A percentile compares a stretch with the other conserved stretches of the same genome.
These are phyloP conservation scores for Gasterosteus aculeatus DNA, from an alignment of 2,113 vertebrate species.

Conservation along the genomic window DNA sequence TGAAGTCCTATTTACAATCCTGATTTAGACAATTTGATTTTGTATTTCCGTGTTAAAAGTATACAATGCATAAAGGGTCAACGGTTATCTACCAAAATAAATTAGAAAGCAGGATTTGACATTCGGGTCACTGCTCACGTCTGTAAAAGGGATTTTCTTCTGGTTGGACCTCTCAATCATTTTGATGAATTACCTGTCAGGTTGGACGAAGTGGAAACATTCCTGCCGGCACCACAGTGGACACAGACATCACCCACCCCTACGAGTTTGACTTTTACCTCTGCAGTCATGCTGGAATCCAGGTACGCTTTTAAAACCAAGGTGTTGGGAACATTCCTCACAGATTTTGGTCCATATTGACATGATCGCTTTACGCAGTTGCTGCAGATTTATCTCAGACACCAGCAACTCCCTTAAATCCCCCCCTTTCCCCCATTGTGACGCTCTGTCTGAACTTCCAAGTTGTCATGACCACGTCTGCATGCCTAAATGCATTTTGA, in stretches of 20 bases:
- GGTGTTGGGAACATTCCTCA: too few species aligned
- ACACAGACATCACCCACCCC: constrained; percentile 97
- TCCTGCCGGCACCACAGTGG: constrained; percentile 96
- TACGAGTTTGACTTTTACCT: constrained; percentile 99
- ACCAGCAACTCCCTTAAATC: too few species aligned
- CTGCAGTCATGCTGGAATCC: constrained; percentile 98
- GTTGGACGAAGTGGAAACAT: constrained; percentile 98
- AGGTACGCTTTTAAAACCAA: constrained; percentile 78
- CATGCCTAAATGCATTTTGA: too few species aligned
- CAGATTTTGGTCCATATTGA: too few species aligned
- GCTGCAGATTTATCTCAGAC: too few species aligned
- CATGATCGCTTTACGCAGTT: too few species aligned
- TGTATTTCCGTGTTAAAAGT: too few species aligned
- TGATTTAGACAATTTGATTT: too few species aligned
- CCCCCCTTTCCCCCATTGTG: too few species aligned
- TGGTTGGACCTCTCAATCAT: background rate
- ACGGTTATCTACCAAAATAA: background rate
- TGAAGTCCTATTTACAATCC: too few species aligned
- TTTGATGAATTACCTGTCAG: constrained; percentile 65
- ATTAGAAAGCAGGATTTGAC: background rate
- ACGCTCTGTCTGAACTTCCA: too few species aligned
- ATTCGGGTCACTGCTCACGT: background rate
- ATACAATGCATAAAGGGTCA: background rate
- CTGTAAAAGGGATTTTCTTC: background rate
- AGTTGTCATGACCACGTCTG: too few species aligned